Base-by-base conservation (phyloP, 2,797 vertebrate species). In the Tokudaia tokunoshimensis region DNA sequence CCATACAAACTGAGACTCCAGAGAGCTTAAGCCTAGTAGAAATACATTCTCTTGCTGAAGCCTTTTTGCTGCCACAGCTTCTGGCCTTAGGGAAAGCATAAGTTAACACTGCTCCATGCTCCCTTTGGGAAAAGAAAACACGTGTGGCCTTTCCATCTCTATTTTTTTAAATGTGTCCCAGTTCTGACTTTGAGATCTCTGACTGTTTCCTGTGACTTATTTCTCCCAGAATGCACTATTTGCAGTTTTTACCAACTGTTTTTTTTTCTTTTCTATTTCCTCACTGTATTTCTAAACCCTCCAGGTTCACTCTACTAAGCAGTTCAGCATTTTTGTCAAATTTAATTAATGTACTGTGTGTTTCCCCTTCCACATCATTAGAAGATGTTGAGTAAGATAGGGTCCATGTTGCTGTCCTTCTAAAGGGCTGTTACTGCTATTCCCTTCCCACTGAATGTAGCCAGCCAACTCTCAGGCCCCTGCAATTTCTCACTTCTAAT, bases 291-390 rank as follows among this genome's bases (percentile, higher is more conserved):
- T 93, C 70, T 90, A 93, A 91, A 91, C 34, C 55, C 31, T 95
- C 52, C 47, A 50, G 44, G 61, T 93, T 96, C 89, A 89, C 80
- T 81, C 31, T 76, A 17, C 86, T 93, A 86, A 96, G 61, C 88
- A 96, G 85, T 94, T 94, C 97, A 97, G 87, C 81, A 78, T 95
- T 67, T 92, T 85, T 96, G 84, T 95, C 97, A 97, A 74, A 93
- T 94, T 94, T 94, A 97, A 97, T 98, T 95, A 97, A 91, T 78
- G 78, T 15, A 65, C 65, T 22, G 11, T 89, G 52, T 72, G 50
- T 82, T 61, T 79, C 63, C n/a, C 47, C 84, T 59, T 94, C 81
- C 61, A 74, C 63, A 67, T 92, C 93, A 83, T 92, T 70, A 83
- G 82, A 47, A 97, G 85, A 92, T 92, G 92, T 91, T 94, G 84